Evolutionary conservation across 2,888 invertebrate genomes (phyloP), one percentile per base, ranked within the genome.

Genomic region (Polydrusus tereticollis): DNA sequence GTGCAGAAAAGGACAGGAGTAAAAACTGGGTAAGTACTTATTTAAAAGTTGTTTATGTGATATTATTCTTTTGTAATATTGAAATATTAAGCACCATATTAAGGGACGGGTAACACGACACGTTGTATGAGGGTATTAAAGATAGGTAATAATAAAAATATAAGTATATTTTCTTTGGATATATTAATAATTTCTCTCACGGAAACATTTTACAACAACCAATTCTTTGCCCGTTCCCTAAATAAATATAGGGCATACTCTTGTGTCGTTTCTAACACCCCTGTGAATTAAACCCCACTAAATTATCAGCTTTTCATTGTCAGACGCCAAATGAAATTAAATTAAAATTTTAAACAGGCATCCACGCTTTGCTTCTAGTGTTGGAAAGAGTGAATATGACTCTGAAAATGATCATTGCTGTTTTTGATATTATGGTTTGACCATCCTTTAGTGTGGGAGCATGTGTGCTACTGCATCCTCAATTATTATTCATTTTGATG

Each of bases 1-100:
- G 82, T 45, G 78, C 82, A 45, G 84, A 87, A 86, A 80, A 79
- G 21, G 83, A 87, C 85, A 77, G 72, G 21, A 89, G 86, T 76
- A 89, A 88, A 77, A 88, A 89, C 77, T 91, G 91, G 89, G 94
- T 93, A 72, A 78, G 79, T 77, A 14, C 10, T 26, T 60, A n/a
- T n/a, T n/a, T n/a, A n/a, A n/a, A n/a, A n/a, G n/a, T n/a, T n/a
- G n/a, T n/a, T n/a, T n/a, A n/a, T n/a, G n/a, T n/a, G n/a, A n/a
- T n/a, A n/a, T n/a, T n/a, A n/a, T n/a, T n/a, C n/a, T n/a, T n/a
- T n/a, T n/a, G n/a, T n/a, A n/a, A n/a, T n/a, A n/a, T n/a, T n/a
- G n/a, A n/a, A n/a, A n/a, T n/a, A n/a, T n/a, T n/a, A n/a, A n/a
- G n/a, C n/a, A n/a, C n/a, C n/a, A n/a, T n/a, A n/a, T n/a, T n/a